Base-by-base conservation (phyloP, 2,888 invertebrate species). In the Prosapia bicincta region DNA sequence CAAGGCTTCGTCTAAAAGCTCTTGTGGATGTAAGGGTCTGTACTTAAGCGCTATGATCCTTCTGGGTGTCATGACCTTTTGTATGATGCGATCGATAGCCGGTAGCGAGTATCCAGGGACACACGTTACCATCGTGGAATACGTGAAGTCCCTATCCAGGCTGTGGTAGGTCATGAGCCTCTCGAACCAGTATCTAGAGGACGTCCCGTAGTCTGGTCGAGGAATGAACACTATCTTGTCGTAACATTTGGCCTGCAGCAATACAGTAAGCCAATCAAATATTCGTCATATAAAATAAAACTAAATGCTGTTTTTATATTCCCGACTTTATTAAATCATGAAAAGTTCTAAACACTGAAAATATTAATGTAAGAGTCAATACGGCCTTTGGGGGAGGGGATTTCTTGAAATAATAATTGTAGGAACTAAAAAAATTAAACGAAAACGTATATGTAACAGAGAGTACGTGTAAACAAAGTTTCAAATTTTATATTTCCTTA, bases 151-250 rank as follows among this genome's bases (percentile, higher is more conserved):
- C 32, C 90, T 85, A 79, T 88, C 84, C 0, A 92, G 83, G 0
- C 86, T 88, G 70, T 89, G 89, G 82, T 88, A 90, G 74, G 87
- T 85, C 89, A 89, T 90, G 66, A 91, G 81, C 69, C 88, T 81
- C 78, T 88, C 84, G 26, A 87, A 85, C 82, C 90, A 87, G 79
- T 87, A 86, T 74, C 86, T 84, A 26, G 88, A 88, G 69, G 89
- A 83, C 69, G 88, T 66, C 26, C 74, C 69, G 65, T 90, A 90
- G 81, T 91, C 91, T 2, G 88, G 86, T 68, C 80, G 83, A 0
- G 88, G 88, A 76, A 89, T 83, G 79, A 88, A 83, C 79, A 89
- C 87, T 32, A 88, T 86, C 72, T 87, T 88, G 76, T 90, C 88
- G 82, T 89, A 90, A 0, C 86, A 84, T 84, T 89, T 91, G 71